A percentile compares a stretch with the other conserved stretches of the same genome.
Conservation (phyloP, 2,113 vertebrate species). For the Halichoeres trimaculatus region DNA sequence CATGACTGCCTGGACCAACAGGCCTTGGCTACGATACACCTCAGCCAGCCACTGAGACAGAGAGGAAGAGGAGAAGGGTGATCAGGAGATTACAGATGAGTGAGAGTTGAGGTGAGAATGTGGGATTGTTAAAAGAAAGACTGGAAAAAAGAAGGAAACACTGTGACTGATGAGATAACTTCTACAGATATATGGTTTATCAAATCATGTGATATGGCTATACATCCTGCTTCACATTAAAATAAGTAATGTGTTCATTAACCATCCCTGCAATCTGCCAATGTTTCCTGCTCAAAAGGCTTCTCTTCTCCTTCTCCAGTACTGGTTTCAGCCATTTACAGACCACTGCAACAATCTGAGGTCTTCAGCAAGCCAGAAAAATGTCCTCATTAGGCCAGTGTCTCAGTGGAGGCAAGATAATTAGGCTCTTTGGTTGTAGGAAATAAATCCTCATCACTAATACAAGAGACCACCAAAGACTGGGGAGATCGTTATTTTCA, state of each 20-base stretch:
- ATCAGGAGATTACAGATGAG: background rate
- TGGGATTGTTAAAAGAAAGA: background rate
- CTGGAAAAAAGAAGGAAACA: background rate
- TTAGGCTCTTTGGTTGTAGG: background rate
- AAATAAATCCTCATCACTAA: background rate
- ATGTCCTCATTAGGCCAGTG: background rate
- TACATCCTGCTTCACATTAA: background rate
- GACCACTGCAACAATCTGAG: conserved; percentile 4
- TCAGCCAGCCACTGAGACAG: conserved; percentile 90
- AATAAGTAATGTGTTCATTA: background rate
- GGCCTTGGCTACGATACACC: conserved; percentile 90
- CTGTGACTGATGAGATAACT: background rate
- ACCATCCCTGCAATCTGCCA: background rate
- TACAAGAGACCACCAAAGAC: background rate
- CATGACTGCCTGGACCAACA: conserved; percentile 93
- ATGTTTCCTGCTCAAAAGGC: background rate
- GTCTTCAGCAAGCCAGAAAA: background rate
- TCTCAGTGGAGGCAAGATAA: background rate
- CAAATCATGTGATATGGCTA: background rate
- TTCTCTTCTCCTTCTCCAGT: background rate
- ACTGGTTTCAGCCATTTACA: conserved; percentile 19
- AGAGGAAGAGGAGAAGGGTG: background rate
- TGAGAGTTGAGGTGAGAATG: conserved; percentile 7
- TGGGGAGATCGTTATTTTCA: background rate
- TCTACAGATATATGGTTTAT: background rate